Evolutionary conservation across 2,797 vertebrate genomes (phyloP).

Genomic region (Gymnocypris eckloni): DNA sequence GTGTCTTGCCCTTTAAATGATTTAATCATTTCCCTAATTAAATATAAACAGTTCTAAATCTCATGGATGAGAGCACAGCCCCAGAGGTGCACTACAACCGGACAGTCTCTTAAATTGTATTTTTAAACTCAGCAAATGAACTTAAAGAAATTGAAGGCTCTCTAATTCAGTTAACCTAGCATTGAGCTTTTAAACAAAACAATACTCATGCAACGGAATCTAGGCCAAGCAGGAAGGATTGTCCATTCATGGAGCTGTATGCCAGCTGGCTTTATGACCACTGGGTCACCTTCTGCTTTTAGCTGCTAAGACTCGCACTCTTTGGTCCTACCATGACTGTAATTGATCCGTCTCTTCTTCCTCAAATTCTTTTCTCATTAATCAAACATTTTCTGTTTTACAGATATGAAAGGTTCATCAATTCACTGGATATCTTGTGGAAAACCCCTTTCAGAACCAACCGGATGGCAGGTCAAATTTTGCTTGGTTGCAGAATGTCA

Average conservation of each 20-base stretch:
- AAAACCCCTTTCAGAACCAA: constrained; percentile 60
- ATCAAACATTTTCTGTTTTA: background rate
- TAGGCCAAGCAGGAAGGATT: background rate
- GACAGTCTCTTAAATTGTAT: background rate
- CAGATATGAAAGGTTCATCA: constrained; percentile 72
- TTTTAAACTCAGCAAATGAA: background rate
- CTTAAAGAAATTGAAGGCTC: background rate
- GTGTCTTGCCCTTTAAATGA: background rate
- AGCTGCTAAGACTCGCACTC: background rate
- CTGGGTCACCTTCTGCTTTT: background rate
- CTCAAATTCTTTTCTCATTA: background rate
- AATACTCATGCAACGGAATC: background rate
- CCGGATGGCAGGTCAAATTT: constrained; percentile 72
- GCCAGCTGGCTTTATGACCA: background rate
- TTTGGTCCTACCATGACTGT: background rate
- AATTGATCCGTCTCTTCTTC: background rate
- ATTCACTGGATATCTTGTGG: constrained; percentile 76
- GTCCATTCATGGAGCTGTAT: constrained; percentile 19
- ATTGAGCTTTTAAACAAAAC: background rate
- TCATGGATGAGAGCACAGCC: background rate
- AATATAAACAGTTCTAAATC: background rate
- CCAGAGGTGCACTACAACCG: background rate
- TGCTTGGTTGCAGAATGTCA: constrained; percentile 73
- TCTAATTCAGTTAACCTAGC: background rate
- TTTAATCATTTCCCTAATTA: background rate